Base-by-base conservation (phyloP, 2,888 invertebrate genomes). In the Drosophila mimica region DNA sequence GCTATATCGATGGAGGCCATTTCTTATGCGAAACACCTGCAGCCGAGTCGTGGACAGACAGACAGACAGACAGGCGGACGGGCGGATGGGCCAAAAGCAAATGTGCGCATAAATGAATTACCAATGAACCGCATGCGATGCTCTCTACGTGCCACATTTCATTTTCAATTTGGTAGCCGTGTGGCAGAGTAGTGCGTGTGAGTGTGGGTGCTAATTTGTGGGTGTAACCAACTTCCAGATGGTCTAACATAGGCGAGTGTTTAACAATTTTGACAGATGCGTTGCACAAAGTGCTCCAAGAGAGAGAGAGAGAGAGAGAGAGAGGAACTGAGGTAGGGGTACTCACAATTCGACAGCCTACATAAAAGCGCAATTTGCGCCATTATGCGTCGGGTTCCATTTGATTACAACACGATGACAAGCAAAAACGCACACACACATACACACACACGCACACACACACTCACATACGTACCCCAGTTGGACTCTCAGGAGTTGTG, bases 61-160 rank as follows among this genome's bases (percentile, higher is more conserved):
- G 56, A 54, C 57, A 11, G 56, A 54, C 57, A 52, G 48, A 54
- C 70, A 52, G 28, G 8, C 15, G 36, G 52, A 61, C 36, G 8
- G 59, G 56, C 53, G 48, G 59, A 43, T 6, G 72, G 59, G 62
- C 30, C 58, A 38, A 63, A 65, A 67, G 77, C 73, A 84, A 85
- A 89, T 85, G 84, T 85, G 90, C 81, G 88, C 88, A 89, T 89
- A 87, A 87, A 87, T 89, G 86, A 87, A 87, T 87, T 87, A 84
- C 88, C 90, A 89, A 89, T 89, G 86, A 86, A 89, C 88, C 88
- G 85, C 88, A 82, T 85, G 74, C 70, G 67, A 71, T 76, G 74
- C 74, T 76, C 43, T 59, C 67, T 59, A 76, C 76, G 63, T 79
- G 76, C 72, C 70, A 70, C 76, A 81, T 89, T 83, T 85, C 83